Base-by-base conservation (phyloP, 2,797 vertebrate genomes). In the Halcyon smyrnensis region DNA sequence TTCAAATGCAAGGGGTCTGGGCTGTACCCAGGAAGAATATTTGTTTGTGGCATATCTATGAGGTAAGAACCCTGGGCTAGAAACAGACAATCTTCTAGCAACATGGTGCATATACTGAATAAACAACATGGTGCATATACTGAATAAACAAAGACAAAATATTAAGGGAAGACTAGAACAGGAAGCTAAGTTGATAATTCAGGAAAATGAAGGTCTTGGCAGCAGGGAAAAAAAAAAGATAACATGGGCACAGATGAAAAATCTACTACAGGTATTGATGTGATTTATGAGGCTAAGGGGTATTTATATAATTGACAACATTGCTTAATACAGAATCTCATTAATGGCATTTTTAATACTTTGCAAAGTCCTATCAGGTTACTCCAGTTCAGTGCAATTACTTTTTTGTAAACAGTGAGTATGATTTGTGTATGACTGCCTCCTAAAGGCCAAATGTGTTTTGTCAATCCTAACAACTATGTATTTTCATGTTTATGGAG, bases 391-490 rank as follows among this genome's bases (percentile, higher is more conserved):
- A 77, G 9, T 79, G 17, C 8, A 84, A 77, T 51, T 53, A 64
- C 12, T 30, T 79, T 6, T 50, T 71, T 54, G 32, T 9, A 45
- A 83, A 46, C 9, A 50, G 12, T 5, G 15, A 82, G 19, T 50
- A 96, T 23, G 70, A 41, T 39, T 73, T 87, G 86, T 92, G 79
- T 63, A 24, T 74, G 56, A 84, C 59, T 93, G 90, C 88, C 93
- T 90, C 88, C 89, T 95, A 92, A 90, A 85, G 84, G 81, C 90
- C 53, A 91, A 69, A 75, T 1, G 1, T n/a, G 5, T 63, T 80
- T 78, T 71, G 57, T 65, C 73, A 68, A 36, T 32, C 51, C 17
- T 51, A 73, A 69, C 48, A 87, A 6, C 41, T 12, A 77, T 34
- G 62, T 45, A 74, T 9, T 77, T 84, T 43, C 78, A 78, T 1